A percentile compares a stretch with the other conserved stretches of the same genome.
phyloP scores from a whole-genome alignment of 2,888 invertebrate genomes.

The Margaritifera margaritifera region DNA sequence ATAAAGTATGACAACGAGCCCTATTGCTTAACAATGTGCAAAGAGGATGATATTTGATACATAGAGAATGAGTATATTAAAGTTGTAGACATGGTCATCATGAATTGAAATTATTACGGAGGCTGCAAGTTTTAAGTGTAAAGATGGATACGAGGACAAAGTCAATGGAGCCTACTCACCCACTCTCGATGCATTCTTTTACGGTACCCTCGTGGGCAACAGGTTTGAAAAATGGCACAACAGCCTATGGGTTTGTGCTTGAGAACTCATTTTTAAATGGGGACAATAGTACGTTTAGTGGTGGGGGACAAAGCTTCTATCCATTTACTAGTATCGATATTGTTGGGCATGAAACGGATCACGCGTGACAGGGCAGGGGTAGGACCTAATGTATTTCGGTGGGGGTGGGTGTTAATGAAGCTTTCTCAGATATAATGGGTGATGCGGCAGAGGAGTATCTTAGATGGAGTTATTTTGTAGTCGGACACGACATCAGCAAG shows the following conservation, averaged over 20 bases:
- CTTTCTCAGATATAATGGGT: conserved; percentile 53
- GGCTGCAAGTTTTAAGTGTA: conserved; percentile 35
- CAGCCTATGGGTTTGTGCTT: conserved; percentile 25
- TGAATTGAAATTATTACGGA: conserved; percentile 13
- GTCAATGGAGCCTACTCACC: conserved; percentile 49
- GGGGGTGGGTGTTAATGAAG: conserved; percentile 57
- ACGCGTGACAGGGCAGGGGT: conserved; percentile 45
- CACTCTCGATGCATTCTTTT: conserved; percentile 44
- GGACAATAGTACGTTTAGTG: conserved; percentile 43
- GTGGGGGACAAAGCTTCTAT: conserved; percentile 35
- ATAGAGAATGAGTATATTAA: conserved; percentile 48
- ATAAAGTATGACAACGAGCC: conserved; percentile 36
- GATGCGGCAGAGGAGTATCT: conserved; percentile 41
- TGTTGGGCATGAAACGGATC: conserved; percentile 51
- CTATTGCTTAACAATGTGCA: conserved; percentile 24
- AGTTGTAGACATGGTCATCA: conserved; percentile 39
- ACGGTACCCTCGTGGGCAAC: conserved; percentile 38
- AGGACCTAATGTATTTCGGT: conserved; percentile 42
- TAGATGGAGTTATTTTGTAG: conserved; percentile 25
- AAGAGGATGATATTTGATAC: conserved; percentile 32
- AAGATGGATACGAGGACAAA: conserved; percentile 30
- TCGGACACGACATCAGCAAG: conserved; percentile 35
- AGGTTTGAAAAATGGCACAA: conserved; percentile 52
- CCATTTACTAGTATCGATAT: conserved; percentile 48
- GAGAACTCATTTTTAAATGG: conserved; percentile 58